These are phyloP conservation scores for Nemotelus pantherinus DNA, from an alignment of 2,888 invertebrate species.

Conservation along the genomic window DNA sequence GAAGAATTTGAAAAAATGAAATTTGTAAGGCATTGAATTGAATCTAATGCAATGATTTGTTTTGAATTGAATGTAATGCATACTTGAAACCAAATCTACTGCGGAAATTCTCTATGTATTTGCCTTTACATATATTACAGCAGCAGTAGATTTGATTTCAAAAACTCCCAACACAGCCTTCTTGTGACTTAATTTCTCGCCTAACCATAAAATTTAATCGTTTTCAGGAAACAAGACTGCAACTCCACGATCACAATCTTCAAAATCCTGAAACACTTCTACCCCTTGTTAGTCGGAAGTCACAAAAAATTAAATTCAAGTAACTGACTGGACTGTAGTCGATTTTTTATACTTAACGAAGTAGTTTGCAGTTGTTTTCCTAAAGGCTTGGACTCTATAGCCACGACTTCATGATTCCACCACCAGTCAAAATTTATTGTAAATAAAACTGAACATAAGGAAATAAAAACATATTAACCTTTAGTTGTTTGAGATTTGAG, in stretches of 20 bases:
- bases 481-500: no score
- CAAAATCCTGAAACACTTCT: conserved; percentile 33
- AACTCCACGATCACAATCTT: conserved; percentile 11
- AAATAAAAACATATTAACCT: no score
- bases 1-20: conserved; percentile 74
- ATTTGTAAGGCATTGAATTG: conserved; percentile 65
- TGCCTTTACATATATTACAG: no score
- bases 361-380: no score
- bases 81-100: no score
- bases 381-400: no score
- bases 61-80: no score
- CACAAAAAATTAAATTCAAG: conserved; percentile 30
- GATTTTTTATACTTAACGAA: no score
- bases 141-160: background rate
- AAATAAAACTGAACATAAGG: no score
- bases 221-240: conserved; percentile 8
- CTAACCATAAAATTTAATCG: conserved; percentile 10
- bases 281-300: conserved; percentile 10
- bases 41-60: background rate
- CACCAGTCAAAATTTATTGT: no score
- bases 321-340: background rate
- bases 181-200: background rate
- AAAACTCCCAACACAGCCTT: background rate
- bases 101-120: no score
- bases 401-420: no score